Conservation (phyloP, 2,888 invertebrate genomes). For the Drosophila paramelanica region DNA sequence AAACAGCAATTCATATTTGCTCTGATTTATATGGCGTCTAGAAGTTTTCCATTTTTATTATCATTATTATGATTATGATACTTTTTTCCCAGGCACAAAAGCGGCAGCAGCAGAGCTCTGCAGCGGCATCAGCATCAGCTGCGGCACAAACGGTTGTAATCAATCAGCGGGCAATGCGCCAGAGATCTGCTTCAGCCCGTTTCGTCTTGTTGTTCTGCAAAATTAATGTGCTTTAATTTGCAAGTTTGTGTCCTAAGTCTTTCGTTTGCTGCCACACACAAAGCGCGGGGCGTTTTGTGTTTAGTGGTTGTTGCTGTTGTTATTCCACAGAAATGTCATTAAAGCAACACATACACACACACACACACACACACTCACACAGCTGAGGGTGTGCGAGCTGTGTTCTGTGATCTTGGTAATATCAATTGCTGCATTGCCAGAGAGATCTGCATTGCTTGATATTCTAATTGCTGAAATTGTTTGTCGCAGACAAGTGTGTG, state of each 20-base stretch:
- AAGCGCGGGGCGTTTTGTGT: slow-evolving; percentile 53
- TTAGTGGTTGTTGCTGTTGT: slow-evolving; percentile 21
- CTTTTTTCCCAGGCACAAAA: slow-evolving; percentile 73
- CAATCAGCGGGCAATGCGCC: slow-evolving; percentile 61
- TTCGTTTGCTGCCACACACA: slow-evolving; percentile 68
- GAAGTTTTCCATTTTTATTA: slow-evolving; percentile 81
- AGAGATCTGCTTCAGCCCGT: slow-evolving; percentile 34
- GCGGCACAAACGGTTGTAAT: slow-evolving; percentile 60
- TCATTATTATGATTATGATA: slow-evolving; percentile 78
- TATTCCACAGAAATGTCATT: slow-evolving; percentile 77
- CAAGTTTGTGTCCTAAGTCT: slow-evolving; percentile 81
- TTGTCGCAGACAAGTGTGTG: slow-evolving; percentile 74
- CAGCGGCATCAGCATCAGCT: slow-evolving; percentile 14
- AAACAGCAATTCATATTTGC: slow-evolving; percentile 80
- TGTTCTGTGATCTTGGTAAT: slow-evolving; percentile 64
- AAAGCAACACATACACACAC: slow-evolving; percentile 57
- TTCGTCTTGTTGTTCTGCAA: slow-evolving; percentile 51
- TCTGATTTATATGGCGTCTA: slow-evolving; percentile 81
- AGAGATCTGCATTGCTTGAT: slow-evolving; percentile 79
- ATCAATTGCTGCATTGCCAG: slow-evolving; percentile 69
- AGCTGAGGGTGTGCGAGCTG: slow-evolving; percentile 51
- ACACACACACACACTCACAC: slow-evolving; percentile 29
- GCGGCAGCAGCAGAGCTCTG: slow-evolving; percentile 19
- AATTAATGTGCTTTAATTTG: slow-evolving; percentile 81
- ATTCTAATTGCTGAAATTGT: slow-evolving; percentile 82